Evolutionary conservation across 2,888 invertebrate genomes (phyloP), one percentile per base, ranked within the genome.

Genomic region (Malacosoma neustria): DNA sequence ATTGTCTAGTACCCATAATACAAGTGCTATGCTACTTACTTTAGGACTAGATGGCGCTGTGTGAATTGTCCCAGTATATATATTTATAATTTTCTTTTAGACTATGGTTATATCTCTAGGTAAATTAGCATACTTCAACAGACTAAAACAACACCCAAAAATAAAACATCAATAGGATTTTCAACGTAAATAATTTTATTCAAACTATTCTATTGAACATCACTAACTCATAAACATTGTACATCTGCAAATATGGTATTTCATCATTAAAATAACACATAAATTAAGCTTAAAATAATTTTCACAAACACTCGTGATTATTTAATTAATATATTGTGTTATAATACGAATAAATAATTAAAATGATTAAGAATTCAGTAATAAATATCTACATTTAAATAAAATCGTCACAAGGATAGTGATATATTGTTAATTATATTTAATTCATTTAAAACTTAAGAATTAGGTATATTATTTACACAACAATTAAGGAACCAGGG

Each of bases 101-200:
- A n/a, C n/a, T n/a, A n/a, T n/a, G n/a, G n/a, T n/a, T n/a, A n/a
- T n/a, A n/a, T n/a, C n/a, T n/a, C n/a, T n/a, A n/a, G n/a, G n/a
- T n/a, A n/a, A n/a, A n/a, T n/a, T n/a, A n/a, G n/a, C n/a, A n/a
- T n/a, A n/a, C n/a, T n/a, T n/a, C n/a, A n/a, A n/a, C n/a, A n/a
- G n/a, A n/a, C n/a, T n/a, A n/a, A n/a, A n/a, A n/a, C n/a, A n/a
- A n/a, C n/a, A n/a, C n/a, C n/a, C n/a, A n/a, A n/a, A n/a, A 62
- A 73, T 38, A 61, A 73, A 80, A 84, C 71, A 70, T 66, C 54
- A 60, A 67, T 73, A 56, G 68, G 72, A 67, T 80, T 84, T 85
- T 81, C 77, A 85, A 85, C 84, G 82, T 85, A 85, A 85, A 85
- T 85, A 85, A 82, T 81, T 85, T 85, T 85, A 85, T 85, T 85